Conservation (phyloP, 2,888 invertebrate species). For the Gisinianus flammeolus region DNA sequence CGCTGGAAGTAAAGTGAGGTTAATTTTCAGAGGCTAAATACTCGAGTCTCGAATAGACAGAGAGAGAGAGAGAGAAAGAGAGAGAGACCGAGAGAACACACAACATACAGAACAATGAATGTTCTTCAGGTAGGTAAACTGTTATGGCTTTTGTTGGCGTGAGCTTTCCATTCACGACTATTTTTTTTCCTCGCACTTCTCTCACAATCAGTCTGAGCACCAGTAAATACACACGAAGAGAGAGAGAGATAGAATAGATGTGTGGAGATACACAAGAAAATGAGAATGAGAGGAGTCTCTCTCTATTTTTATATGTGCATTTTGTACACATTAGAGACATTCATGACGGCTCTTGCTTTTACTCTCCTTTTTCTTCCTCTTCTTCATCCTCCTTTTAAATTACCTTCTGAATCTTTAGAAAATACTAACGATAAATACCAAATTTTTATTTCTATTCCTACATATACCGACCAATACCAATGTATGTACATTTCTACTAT, state of each 20-base stretch:
- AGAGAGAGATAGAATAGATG: background rate
- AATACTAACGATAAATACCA: too few species aligned
- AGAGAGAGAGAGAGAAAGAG: too few species aligned
- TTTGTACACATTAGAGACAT: background rate
- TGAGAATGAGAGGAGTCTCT: background rate
- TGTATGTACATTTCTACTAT: background rate
- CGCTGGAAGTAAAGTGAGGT: constrained; percentile 22
- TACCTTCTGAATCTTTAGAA: too few species aligned
- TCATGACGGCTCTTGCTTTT: constrained; percentile 5
- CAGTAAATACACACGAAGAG: background rate
- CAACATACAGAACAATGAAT: constrained; percentile 36
- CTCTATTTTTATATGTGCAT: background rate
- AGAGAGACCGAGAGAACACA: too few species aligned
- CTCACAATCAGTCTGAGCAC: background rate
- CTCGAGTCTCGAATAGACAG: constrained; percentile 4
- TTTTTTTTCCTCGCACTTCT: constrained; percentile 4
- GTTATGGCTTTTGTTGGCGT: constrained; percentile 35
- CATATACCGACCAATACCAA: too few species aligned
- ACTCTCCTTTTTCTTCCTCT: background rate
- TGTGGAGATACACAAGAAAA: too few species aligned
- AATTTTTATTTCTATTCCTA: too few species aligned
- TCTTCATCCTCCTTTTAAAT: background rate
- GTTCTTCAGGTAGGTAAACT: constrained; percentile 49
- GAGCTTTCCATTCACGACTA: constrained; percentile 18
- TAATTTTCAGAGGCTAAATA: constrained; percentile 42